These are phyloP conservation scores for Psittacara wagleri DNA, from an alignment of 2,113 vertebrate genomes.

Conservation along the genomic window DNA sequence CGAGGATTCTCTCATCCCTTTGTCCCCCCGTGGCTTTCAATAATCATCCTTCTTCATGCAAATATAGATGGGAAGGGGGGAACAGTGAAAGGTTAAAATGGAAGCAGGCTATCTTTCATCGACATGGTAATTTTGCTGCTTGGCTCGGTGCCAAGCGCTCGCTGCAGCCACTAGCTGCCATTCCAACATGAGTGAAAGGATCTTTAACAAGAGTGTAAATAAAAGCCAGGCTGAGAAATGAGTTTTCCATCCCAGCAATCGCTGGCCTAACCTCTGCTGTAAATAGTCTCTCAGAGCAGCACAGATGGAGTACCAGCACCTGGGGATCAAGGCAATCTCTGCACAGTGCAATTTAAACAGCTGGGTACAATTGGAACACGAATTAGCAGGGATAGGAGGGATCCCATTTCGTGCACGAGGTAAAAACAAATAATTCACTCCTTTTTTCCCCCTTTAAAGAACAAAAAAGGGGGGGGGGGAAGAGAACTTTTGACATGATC, in stretches of 20 bases:
- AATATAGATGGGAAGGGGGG: conserved; percentile 52
- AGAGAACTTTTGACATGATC: conserved; percentile 38
- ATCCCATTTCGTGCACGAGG: conserved; percentile 37
- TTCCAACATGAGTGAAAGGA: conserved; percentile 73
- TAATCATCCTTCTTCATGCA: conserved; percentile 66
- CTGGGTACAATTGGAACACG: conserved; percentile 63
- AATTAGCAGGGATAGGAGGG: conserved; percentile 48
- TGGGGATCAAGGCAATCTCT: conserved; percentile 69
- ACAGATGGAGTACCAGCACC: conserved; percentile 74
- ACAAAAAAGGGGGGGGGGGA: not conserved
- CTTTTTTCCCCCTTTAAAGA: not conserved
- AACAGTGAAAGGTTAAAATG: conserved; percentile 72
- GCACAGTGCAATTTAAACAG: conserved; percentile 63
- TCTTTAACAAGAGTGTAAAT: conserved; percentile 79
- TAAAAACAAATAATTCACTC: conserved; percentile 30
- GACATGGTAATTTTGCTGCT: conserved; percentile 63
- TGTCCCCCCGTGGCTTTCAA: conserved; percentile 53
- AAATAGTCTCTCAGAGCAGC: conserved; percentile 67
- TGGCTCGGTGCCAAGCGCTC: conserved; percentile 58
- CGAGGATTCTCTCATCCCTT: conserved; percentile 35
- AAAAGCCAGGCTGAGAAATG: conserved; percentile 79
- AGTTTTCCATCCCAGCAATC: conserved; percentile 79
- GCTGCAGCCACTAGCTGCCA: conserved; percentile 69
- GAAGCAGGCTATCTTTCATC: conserved; percentile 67
- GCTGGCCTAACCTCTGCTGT: conserved; percentile 68